These are phyloP conservation scores for Zaprionus davidi DNA, from an alignment of 1,140 invertebrate species.

Conservation along the genomic window DNA sequence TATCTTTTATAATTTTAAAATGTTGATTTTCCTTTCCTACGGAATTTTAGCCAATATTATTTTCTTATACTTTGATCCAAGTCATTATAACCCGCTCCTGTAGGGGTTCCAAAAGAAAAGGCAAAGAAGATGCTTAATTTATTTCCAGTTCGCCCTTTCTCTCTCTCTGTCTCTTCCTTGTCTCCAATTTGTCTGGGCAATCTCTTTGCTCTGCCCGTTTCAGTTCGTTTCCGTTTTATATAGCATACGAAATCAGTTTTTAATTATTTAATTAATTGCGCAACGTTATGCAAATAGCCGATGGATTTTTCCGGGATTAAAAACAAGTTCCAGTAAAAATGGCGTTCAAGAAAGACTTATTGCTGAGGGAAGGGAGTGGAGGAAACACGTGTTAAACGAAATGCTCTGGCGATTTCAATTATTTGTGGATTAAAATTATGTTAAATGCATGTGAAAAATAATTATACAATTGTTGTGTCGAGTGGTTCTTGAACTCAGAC, in stretches of 20 bases:
- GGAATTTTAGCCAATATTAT: background rate
- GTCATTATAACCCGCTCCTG: background rate
- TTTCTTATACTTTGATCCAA: background rate
- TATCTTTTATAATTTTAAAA: too few relatives aligned
- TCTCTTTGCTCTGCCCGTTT: constrained; percentile 19
- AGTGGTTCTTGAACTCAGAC: background rate
- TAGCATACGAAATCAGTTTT: constrained; percentile 61
- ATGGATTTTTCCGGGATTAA: constrained; percentile 24
- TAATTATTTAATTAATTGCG: constrained; percentile 69
- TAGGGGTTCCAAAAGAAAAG: constrained; percentile 17
- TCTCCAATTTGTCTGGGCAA: constrained; percentile 37
- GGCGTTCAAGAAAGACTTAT: constrained; percentile 8
- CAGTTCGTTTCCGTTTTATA: constrained; percentile 31
- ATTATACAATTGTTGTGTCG: constrained; percentile 4
- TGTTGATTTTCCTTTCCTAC: background rate
- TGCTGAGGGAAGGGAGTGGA: background rate
- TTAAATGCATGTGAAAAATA: constrained; percentile 6
- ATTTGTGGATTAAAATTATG: constrained; percentile 22
- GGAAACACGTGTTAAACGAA: constrained; percentile 10
- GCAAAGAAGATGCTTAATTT: constrained; percentile 59
- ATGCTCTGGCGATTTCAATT: constrained; percentile 10
- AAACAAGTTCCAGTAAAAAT: background rate
- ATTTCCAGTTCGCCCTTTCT: constrained; percentile 39
- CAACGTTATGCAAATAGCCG: constrained; percentile 57
- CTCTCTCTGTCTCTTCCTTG: background rate